Evolutionary conservation across 2,797 vertebrate genomes (phyloP), one percentile per base, ranked within the genome.

Genomic region (Enoplosus armatus): DNA sequence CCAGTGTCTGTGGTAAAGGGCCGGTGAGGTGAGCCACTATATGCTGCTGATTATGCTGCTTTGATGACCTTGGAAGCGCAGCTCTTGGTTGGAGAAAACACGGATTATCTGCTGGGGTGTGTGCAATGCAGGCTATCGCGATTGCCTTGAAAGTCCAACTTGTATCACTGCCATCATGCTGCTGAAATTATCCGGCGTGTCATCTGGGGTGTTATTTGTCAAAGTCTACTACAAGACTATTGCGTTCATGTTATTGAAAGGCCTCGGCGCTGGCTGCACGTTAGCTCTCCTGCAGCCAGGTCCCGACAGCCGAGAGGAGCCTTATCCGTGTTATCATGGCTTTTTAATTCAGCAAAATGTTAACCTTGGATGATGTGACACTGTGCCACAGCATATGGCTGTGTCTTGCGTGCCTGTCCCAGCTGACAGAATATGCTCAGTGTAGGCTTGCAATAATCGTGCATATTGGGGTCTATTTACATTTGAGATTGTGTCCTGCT

Each of bases 61-160:
- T 85, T 93, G 81, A 77, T 96, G 95, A 96, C 95, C 95, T 96
- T 96, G 95, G 94, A 94, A 93, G 82, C 87, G 87, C 84, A 85
- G 91, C 87, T 92, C 89, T 87, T 92, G 91, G 91, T 88, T 90
- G 88, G 85, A 93, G 83, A 92, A 95, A 93, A 90, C 88, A 70
- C 85, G 92, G 94, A 94, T 95, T 92, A 94, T 88, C 82, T 56
- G 77, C 85, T 74, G 76, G 66, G 56, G 85, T 87, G 85, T 45
- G 83, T 76, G 85, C 63, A 82, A 67, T 80, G 85, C 87, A 78
- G 70, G 48, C 55, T 83, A 51, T 66, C 77, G 85, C 80, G 68
- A 81, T 79, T 76, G 63, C 60, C 50, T 78, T 77, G 48, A 65
- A 84, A 84, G 75, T 76, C 72, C 67, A 63, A 69, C 39, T 76